Conservation (phyloP, 2,797 vertebrate genomes). For the Astyanax mexicanus region DNA sequence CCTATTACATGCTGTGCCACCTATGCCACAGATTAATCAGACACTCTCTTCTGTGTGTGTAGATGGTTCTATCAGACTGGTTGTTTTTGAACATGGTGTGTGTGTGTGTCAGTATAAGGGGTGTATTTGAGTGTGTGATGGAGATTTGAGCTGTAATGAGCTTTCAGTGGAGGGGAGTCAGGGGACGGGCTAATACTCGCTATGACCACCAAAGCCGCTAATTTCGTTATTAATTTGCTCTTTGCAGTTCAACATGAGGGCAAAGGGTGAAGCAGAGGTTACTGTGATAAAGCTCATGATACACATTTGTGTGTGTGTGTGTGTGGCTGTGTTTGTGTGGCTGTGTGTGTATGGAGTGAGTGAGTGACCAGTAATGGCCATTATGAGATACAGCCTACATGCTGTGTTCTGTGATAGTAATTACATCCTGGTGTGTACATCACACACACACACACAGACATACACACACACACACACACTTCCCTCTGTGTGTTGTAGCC, state of each 20-base stretch:
- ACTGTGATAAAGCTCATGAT: conserved; percentile 27
- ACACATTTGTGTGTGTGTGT: too few species aligned
- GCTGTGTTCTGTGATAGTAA: neutral
- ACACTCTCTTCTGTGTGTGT: too few species aligned
- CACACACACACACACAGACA: conserved; percentile 11
- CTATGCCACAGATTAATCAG: too few species aligned
- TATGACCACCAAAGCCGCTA: conserved; percentile 38
- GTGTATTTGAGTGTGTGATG: conserved; percentile 10
- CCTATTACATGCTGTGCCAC: too few species aligned
- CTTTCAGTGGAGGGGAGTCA: conserved; percentile 40
- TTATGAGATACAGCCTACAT: conserved; percentile 14
- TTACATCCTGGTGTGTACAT: neutral
- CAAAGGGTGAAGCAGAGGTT: conserved; percentile 49
- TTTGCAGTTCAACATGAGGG: conserved; percentile 50
- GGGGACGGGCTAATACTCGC: conserved; percentile 37
- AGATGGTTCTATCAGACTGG: too few species aligned
- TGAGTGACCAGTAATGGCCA: conserved; percentile 20
- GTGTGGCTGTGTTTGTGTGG: too few species aligned
- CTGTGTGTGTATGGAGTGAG: too few species aligned
- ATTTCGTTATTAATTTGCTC: conserved; percentile 61
- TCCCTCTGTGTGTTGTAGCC: too few species aligned
- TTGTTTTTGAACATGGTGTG: neutral
- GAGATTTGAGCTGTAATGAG: conserved; percentile 39
- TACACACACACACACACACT: neutral
- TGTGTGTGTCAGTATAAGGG: neutral